Conservation (phyloP, 1,140 invertebrate species). For the Heliconius hermathena region DNA sequence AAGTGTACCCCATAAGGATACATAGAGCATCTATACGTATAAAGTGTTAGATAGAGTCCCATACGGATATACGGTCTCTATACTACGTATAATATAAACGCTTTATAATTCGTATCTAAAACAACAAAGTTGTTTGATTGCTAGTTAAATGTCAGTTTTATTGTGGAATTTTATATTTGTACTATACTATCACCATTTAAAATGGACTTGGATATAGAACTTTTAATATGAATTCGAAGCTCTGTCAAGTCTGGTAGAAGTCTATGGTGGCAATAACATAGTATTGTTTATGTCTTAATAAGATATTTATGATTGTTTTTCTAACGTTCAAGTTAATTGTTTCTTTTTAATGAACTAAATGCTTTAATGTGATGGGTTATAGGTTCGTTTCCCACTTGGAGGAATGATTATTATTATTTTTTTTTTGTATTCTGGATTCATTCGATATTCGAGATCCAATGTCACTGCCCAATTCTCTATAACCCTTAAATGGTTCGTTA, state of each 20-base stretch:
- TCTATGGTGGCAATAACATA: slow-evolving; percentile 42
- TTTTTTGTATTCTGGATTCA: neutral
- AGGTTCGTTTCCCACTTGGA: neutral
- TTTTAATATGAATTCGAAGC: slow-evolving; percentile 16
- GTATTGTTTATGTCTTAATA: slow-evolving; percentile 64
- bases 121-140: slow-evolving; percentile 60
- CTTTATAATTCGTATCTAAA: slow-evolving; percentile 41
- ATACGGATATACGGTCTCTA: slow-evolving; percentile 44
- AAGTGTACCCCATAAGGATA: slow-evolving; percentile 47
- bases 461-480: neutral
- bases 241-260: slow-evolving; percentile 36
- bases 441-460: too few relatives aligned
- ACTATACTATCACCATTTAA: slow-evolving; percentile 30
- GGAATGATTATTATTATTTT: neutral
- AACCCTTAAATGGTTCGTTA: neutral
- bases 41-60: slow-evolving; percentile 17
- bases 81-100: slow-evolving; percentile 23
- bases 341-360: slow-evolving; percentile 13
- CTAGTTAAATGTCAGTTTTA: slow-evolving; percentile 55
- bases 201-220: slow-evolving; percentile 9
- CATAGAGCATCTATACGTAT: too few relatives aligned
- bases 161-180: slow-evolving; percentile 53
- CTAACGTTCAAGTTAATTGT: slow-evolving; percentile 41
- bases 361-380: neutral
- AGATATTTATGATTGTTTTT: slow-evolving; percentile 56